Evolutionary conservation across 1,140 invertebrate genomes (phyloP).

Genomic region (Lerema accius): DNA sequence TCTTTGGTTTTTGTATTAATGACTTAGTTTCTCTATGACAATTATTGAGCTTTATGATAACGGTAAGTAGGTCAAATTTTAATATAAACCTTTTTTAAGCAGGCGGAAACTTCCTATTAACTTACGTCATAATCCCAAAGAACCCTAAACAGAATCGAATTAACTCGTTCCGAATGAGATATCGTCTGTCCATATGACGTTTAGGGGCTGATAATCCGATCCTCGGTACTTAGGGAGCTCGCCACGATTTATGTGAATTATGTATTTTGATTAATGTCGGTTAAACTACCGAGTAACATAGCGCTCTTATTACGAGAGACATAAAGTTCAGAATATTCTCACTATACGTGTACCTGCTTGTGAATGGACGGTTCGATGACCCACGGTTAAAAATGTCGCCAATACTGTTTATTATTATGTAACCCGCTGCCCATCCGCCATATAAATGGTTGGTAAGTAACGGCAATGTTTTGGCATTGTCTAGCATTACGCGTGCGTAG

Average conservation of each 20-base stretch:
- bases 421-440: slow-evolving; percentile 1
- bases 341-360: not conserved
- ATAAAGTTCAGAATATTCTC: not conserved
- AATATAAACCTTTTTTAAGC: too few relatives aligned
- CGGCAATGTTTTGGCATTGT: slow-evolving; percentile 25
- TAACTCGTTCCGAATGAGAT: slow-evolving; percentile 62
- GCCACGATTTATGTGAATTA: slow-evolving; percentile 60
- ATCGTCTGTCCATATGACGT: slow-evolving; percentile 51
- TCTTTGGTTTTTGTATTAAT: too few relatives aligned
- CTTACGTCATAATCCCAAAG: slow-evolving; percentile 19
- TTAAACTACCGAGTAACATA: not conserved
- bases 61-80: too few relatives aligned
- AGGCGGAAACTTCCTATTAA: too few relatives aligned
- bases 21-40: too few relatives aligned
- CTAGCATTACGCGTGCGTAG: slow-evolving; percentile 9
- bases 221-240: slow-evolving; percentile 61
- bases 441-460: slow-evolving; percentile 29
- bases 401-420: slow-evolving; percentile 21
- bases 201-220: slow-evolving; percentile 72
- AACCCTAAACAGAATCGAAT: slow-evolving; percentile 57
- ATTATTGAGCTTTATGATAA: too few relatives aligned
- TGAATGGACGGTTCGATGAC: slow-evolving; percentile 21
- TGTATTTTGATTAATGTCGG: slow-evolving; percentile 54
- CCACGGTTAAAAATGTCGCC: slow-evolving; percentile 21
- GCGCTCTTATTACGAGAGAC: not conserved